These are phyloP conservation scores for Nothocercus nigrocapillus DNA, from an alignment of 2,113 vertebrate genomes.

Conservation along the genomic window DNA sequence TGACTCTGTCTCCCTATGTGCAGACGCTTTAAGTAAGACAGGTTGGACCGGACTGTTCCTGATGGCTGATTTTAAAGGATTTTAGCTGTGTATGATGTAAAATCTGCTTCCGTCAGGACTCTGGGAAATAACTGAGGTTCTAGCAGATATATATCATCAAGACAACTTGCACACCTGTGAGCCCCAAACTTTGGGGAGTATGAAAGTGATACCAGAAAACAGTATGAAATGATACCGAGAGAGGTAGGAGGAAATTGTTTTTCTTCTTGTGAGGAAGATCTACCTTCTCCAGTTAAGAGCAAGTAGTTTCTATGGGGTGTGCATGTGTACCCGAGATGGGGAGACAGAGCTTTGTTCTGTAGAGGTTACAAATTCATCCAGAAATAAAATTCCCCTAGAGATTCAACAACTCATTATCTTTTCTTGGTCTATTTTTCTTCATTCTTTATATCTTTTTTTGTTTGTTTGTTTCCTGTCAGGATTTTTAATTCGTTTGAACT, in stretches of 20 bases:
- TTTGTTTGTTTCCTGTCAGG: conserved; percentile 26
- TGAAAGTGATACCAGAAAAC: not conserved
- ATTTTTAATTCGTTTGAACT: not conserved
- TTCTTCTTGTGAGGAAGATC: not conserved
- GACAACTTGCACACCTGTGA: not conserved
- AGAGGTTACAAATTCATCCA: not conserved
- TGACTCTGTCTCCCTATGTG: not conserved
- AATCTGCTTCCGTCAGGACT: not conserved
- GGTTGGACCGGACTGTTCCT: not conserved
- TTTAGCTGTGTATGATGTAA: not conserved
- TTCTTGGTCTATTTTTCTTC: not conserved
- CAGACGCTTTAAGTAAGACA: not conserved
- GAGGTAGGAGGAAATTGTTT: not conserved
- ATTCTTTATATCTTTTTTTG: not conserved
- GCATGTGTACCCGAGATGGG: not conserved
- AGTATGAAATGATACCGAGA: not conserved
- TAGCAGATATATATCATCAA: not conserved
- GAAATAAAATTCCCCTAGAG: not conserved
- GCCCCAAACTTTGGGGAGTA: not conserved
- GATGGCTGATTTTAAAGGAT: not conserved
- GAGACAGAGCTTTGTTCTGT: not conserved
- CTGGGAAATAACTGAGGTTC: not conserved
- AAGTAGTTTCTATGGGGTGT: not conserved
- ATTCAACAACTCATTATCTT: not conserved
- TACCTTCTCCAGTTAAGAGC: not conserved